phyloP scores from a whole-genome alignment of 2,797 vertebrate species.

The Chelon labrosus region DNA sequence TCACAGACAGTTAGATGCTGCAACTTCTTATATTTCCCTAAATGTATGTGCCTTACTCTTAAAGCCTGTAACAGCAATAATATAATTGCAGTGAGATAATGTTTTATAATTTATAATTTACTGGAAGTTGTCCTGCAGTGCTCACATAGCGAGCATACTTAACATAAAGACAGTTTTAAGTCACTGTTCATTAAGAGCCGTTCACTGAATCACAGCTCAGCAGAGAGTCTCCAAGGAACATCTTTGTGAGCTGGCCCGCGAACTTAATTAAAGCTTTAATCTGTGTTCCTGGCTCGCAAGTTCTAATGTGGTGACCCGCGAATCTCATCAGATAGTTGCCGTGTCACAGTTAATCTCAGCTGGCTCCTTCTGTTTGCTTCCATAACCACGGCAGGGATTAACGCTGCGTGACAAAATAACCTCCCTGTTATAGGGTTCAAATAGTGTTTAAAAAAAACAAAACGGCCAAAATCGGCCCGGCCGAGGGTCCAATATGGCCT shows the following conservation, averaged over 20 bases:
- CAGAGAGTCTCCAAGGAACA: slow-evolving; percentile 39
- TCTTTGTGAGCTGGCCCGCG: slow-evolving; percentile 50
- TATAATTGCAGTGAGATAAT: background rate
- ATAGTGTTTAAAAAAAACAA: too few species aligned
- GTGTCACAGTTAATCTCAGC: slow-evolving; percentile 70
- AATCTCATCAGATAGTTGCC: slow-evolving; percentile 62
- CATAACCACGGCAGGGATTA: slow-evolving; percentile 8
- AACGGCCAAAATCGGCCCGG: too few species aligned
- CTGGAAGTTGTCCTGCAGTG: background rate
- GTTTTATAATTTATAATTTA: slow-evolving; percentile 1
- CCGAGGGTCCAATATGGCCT: too few species aligned
- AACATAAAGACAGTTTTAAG: background rate
- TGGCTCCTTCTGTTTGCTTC: slow-evolving; percentile 31
- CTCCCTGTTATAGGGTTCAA: too few species aligned
- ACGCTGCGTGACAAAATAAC: background rate
- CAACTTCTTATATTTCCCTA: slow-evolving; percentile 5
- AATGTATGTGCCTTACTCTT: background rate
- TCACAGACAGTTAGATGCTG: background rate
- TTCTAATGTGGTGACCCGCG: slow-evolving; percentile 60
- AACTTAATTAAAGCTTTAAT: slow-evolving; percentile 76
- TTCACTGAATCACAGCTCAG: slow-evolving; percentile 25
- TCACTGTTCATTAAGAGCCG: slow-evolving; percentile 8
- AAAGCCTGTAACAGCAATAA: slow-evolving; percentile 4
- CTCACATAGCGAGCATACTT: background rate
- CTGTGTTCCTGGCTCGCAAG: slow-evolving; percentile 63